Conservation (phyloP, 2,113 vertebrate genomes). For the Pachycephala philippinensis region DNA sequence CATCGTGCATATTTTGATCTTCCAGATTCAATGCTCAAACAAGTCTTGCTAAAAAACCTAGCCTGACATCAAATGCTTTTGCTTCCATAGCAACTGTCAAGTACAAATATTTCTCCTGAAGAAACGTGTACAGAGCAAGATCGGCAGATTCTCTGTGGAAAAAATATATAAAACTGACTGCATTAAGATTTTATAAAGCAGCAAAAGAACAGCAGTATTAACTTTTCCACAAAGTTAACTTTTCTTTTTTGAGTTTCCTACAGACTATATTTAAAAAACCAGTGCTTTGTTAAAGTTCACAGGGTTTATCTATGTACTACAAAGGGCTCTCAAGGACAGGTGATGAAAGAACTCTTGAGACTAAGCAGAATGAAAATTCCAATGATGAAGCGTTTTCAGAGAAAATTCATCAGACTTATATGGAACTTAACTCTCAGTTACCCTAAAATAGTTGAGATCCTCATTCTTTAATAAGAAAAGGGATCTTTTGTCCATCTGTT, state of each 20-base stretch:
- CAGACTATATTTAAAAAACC: background rate
- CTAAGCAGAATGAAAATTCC: background rate
- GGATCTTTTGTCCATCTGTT: background rate
- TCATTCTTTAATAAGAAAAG: background rate
- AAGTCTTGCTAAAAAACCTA: background rate
- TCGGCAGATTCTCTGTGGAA: background rate
- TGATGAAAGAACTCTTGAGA: background rate
- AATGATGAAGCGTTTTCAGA: background rate
- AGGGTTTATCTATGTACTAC: background rate
- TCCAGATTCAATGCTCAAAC: background rate
- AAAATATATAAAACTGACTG: background rate
- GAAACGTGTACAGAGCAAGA: background rate
- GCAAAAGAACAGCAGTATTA: background rate
- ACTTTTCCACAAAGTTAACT: background rate
- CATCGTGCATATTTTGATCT: background rate
- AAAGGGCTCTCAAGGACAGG: background rate
- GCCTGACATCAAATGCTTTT: background rate
- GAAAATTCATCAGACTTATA: background rate
- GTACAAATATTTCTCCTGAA: background rate
- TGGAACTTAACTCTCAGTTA: background rate
- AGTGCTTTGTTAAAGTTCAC: background rate
- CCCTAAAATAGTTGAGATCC: background rate
- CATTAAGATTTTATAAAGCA: background rate
- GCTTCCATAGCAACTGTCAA: background rate
- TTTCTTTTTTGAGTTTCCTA: background rate